A percentile compares a stretch with the other conserved stretches of the same genome.
phyloP scores from a whole-genome alignment of 1,140 invertebrate genomes.

The Saccostrea cuccullata region DNA sequence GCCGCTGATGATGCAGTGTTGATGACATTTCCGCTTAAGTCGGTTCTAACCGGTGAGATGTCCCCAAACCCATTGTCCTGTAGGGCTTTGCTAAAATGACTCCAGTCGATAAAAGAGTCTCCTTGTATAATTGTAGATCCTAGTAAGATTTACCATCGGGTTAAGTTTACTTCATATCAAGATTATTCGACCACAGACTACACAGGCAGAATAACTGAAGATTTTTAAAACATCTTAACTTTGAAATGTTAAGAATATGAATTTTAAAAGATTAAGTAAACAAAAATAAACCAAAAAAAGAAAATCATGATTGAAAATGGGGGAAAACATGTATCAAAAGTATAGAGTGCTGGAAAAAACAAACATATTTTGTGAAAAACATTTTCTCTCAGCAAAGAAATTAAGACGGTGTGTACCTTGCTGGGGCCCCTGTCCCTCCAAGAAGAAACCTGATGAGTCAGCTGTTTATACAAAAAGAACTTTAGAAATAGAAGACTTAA shows the following conservation, averaged over 20 bases:
- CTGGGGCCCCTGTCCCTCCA: not conserved
- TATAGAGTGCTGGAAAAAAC: no score
- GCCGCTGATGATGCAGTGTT: not conserved
- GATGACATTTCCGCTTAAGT: not conserved
- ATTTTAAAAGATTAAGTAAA: no score
- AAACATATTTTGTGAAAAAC: no score
- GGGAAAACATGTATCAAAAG: no score
- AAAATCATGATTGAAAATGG: no score
- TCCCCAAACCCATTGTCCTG: not conserved
- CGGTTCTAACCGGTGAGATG: not conserved
- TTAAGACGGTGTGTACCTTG: not conserved
- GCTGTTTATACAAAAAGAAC: conserved; percentile 17
- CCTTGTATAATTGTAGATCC: not conserved
- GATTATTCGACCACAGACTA: not conserved
- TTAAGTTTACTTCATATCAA: not conserved
- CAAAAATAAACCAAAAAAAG: no score
- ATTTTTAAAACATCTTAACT: no score
- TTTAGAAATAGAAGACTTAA: not conserved
- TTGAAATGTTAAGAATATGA: no score
- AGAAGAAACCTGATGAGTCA: not conserved
- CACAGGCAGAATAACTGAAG: no score
- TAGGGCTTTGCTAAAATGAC: conserved; percentile 16
- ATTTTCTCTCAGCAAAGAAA: no score
- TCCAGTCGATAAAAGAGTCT: conserved; percentile 12
- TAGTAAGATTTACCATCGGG: not conserved